Evolutionary conservation across 2,888 invertebrate species (phyloP).

Genomic region (Leptarthrus brevirostris): DNA sequence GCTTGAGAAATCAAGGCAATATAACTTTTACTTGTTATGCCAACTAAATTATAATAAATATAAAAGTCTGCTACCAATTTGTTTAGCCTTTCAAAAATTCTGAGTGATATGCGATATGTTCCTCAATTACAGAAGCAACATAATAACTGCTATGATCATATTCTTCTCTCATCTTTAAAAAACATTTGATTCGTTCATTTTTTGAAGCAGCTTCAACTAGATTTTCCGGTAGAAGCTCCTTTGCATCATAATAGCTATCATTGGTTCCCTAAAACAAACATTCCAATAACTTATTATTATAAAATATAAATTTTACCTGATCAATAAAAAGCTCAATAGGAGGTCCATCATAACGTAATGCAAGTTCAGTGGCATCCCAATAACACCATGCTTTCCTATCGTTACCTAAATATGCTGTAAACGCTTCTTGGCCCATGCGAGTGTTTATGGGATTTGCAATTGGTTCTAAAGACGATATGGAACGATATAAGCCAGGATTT

Average conservation of each 20-base stretch:
- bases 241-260: constrained; percentile 81
- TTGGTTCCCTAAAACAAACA: constrained; percentile 75
- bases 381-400: constrained; percentile 75
- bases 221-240: constrained; percentile 86
- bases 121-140: constrained; percentile 89
- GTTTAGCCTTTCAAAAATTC: constrained; percentile 67
- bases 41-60: too few relatives aligned
- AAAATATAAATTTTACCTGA: constrained; percentile 54
- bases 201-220: constrained; percentile 69
- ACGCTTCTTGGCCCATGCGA: constrained; percentile 87
- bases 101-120: constrained; percentile 92
- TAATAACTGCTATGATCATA: constrained; percentile 98
- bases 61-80: too few relatives aligned
- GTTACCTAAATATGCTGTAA: constrained; percentile 79
- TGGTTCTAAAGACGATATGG: constrained; percentile 92
- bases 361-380: constrained; percentile 88
- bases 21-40: too few relatives aligned
- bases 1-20: too few relatives aligned
- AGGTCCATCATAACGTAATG: constrained; percentile 83
- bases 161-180: constrained; percentile 79
- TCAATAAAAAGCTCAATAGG: constrained; percentile 84
- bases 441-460: constrained; percentile 86
- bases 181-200: constrained; percentile 75
- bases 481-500: constrained; percentile 85
- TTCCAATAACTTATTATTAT: background rate